phyloP scores from a whole-genome alignment of 2,888 invertebrate species.

The Aplocera efformata region DNA sequence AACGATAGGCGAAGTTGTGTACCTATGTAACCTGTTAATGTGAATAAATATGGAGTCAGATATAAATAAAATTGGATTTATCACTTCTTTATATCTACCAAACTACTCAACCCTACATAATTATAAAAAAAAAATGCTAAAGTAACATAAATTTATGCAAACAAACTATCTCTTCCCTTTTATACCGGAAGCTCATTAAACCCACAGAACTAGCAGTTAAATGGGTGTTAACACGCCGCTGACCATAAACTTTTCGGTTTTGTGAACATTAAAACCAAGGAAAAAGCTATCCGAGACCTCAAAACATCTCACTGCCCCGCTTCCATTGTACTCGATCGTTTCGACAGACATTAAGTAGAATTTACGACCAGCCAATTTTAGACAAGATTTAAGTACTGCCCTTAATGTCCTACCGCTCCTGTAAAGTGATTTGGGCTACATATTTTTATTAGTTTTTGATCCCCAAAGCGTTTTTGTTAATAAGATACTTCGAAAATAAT shows the following conservation, averaged over 20 bases:
- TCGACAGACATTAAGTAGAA: conserved; percentile 54
- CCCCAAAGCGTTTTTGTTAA: conserved; percentile 3
- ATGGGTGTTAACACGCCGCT: conserved; percentile 41
- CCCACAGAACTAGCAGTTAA: conserved; percentile 36
- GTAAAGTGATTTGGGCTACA: conserved; percentile 35
- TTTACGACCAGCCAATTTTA: conserved; percentile 59
- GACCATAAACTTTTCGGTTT: conserved; percentile 45
- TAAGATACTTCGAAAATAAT: neutral
- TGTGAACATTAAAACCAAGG: conserved; percentile 39
- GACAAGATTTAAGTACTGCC: conserved; percentile 55
- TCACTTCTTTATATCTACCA: no score
- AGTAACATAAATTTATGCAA: neutral
- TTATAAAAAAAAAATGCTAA: neutral
- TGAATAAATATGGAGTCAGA: no score
- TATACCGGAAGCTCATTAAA: conserved; percentile 29
- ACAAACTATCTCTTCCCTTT: neutral
- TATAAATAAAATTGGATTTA: no score
- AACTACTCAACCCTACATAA: no score
- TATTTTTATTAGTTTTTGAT: conserved; percentile 35
- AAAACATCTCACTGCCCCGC: conserved; percentile 32
- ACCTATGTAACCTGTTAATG: no score
- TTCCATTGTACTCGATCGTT: conserved; percentile 51
- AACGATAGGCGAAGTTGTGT: no score
- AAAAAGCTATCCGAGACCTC: conserved; percentile 36
- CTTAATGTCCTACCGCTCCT: conserved; percentile 41